Conservation (phyloP, 1,140 invertebrate species). For the Brachionus plicatilis region DNA sequence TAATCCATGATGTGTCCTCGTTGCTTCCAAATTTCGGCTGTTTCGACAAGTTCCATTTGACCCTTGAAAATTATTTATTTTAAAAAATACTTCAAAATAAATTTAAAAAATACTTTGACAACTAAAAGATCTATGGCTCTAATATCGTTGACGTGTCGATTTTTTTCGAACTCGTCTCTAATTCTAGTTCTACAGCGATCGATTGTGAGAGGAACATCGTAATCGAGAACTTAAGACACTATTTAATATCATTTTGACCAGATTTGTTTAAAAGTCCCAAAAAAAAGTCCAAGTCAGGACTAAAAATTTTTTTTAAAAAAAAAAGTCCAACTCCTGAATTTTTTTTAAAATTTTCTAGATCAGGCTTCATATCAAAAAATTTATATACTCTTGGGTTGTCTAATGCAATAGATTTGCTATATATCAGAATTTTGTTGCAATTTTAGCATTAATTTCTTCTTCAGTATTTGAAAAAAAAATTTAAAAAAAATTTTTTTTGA, state of each 20-base stretch:
- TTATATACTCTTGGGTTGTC: no score
- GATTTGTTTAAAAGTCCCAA: no score
- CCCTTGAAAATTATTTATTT: conserved; percentile 62
- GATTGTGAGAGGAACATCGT: conserved; percentile 69
- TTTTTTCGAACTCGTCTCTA: conserved; percentile 70
- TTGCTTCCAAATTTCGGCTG: conserved; percentile 77
- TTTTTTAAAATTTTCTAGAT: no score
- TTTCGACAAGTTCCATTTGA: conserved; percentile 87
- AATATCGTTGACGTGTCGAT: conserved; percentile 72
- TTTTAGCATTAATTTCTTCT: no score
- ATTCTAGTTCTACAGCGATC: conserved; percentile 68
- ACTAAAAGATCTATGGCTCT: conserved; percentile 81
- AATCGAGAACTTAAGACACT: conserved; percentile 47
- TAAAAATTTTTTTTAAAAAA: no score
- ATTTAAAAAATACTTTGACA: conserved; percentile 67
- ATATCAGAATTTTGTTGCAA: no score
- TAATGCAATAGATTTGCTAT: no score
- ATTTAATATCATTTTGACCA: not conserved
- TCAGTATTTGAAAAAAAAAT: no score
- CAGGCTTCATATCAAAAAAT: no score
- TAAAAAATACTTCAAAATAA: not conserved
- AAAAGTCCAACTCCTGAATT: no score
- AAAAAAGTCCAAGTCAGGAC: no score
- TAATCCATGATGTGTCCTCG: conserved; percentile 75
- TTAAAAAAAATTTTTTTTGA: no score